Evolutionary conservation across 2,113 vertebrate species (phyloP).

Genomic region (Setophaga kirtlandii): DNA sequence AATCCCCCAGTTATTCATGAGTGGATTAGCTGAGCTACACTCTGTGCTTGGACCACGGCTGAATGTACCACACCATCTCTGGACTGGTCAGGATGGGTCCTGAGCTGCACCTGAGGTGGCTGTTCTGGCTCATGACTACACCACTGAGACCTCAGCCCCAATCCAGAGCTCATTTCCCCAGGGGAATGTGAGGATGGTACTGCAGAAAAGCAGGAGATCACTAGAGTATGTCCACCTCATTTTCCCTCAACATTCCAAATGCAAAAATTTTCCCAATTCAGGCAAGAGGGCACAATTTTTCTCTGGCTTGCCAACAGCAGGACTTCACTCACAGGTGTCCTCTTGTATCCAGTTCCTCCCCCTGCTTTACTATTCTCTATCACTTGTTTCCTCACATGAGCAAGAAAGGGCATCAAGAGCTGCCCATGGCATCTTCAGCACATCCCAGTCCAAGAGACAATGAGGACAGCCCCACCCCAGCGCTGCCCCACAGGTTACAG

Average conservation of each 20-base stretch:
- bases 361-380: not conserved
- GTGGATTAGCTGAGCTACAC: not conserved
- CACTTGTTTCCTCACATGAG: too few species aligned
- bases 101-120: not conserved
- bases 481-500: not conserved
- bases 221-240: fast-evolving
- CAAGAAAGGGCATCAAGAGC: not conserved
- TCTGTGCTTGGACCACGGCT: not conserved
- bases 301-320: not conserved
- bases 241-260: not conserved
- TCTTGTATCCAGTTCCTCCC: not conserved
- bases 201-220: not conserved
- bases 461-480: not conserved
- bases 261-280: not conserved
- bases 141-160: not conserved
- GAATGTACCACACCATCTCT: not conserved
- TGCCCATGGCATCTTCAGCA: not conserved
- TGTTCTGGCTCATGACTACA: not conserved
- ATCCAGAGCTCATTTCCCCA: not conserved
- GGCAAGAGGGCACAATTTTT: not conserved
- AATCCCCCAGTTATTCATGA: not conserved
- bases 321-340: not conserved
- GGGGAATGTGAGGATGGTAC: fast-evolving
- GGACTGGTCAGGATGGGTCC: not conserved
- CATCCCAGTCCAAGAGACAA: not conserved